Percentiles rank a stretch among this genome's conserved stretches.
These are phyloP conservation scores for Hydractinia symbiolongicarpus DNA, from an alignment of 30 jellyfish, hydroid and myxozoan genomes.

Conservation along the genomic window DNA sequence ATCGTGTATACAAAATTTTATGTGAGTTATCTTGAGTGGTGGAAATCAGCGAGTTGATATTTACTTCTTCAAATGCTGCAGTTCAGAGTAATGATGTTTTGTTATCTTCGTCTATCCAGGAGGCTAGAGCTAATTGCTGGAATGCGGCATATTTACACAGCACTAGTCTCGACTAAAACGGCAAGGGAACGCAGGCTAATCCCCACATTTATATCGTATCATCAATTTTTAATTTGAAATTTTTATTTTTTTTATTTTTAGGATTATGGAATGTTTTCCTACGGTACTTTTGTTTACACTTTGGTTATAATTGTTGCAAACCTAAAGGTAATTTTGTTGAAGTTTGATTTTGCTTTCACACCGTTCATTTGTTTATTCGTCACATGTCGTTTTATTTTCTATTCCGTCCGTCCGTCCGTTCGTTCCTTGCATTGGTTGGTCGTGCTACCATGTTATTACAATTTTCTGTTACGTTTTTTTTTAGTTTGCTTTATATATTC, in stretches of 20 bases:
- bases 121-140: neutral
- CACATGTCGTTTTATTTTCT: neutral
- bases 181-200: neutral
- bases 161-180: neutral
- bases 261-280: constrained; percentile 81
- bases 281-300: constrained; percentile 84
- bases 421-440: neutral
- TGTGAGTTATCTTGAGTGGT: too few species aligned
- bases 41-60: too few species aligned
- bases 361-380: neutral
- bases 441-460: neutral
- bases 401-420: neutral
- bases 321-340: constrained; percentile 47
- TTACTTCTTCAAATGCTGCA: too few species aligned
- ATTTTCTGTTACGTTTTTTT: neutral
- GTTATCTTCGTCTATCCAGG: neutral
- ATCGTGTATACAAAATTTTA: neutral
- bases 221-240: neutral
- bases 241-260: neutral
- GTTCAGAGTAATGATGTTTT: too few species aligned
- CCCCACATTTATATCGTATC: neutral
- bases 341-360: neutral
- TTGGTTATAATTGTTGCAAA: constrained; percentile 70
- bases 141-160: neutral
- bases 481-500: constrained; percentile 75